A percentile compares a stretch with the other conserved stretches of the same genome.
Evolutionary conservation across 1,140 invertebrate species (phyloP).

Genomic region (Drosophila oshimai): DNA sequence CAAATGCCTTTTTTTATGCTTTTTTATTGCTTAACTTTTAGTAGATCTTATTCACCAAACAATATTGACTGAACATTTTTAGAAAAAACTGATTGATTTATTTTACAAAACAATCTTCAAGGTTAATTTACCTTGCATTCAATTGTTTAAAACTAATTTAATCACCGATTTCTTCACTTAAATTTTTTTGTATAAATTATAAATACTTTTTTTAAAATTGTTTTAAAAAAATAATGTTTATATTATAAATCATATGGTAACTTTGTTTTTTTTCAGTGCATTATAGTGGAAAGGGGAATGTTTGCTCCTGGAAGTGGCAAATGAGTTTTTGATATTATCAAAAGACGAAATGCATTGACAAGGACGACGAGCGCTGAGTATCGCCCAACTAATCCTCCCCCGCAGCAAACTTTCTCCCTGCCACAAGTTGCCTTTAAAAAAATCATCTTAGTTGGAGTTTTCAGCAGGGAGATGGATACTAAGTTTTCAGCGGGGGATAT

Average conservation of each 20-base stretch:
- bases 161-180: too few species aligned
- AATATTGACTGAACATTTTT: too few species aligned
- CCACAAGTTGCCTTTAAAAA: conserved; percentile 53
- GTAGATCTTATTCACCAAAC: too few species aligned
- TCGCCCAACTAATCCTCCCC: conserved; percentile 33
- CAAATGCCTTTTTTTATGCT: too few species aligned
- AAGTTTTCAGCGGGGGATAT: background rate
- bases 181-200: too few species aligned
- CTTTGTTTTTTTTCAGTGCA: background rate
- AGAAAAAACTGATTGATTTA: too few species aligned
- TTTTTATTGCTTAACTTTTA: too few species aligned
- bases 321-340: conserved; percentile 80
- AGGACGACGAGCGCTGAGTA: conserved; percentile 39
- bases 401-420: conserved; percentile 33
- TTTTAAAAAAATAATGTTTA: too few species aligned
- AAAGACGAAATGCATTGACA: conserved; percentile 79
- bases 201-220: too few species aligned
- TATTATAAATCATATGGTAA: background rate
- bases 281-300: background rate
- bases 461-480: background rate
- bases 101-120: too few species aligned
- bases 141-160: too few species aligned
- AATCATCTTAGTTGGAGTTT: conserved; percentile 16
- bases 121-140: too few species aligned
- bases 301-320: conserved; percentile 51